phyloP scores from a whole-genome alignment of 1,140 invertebrate genomes.

The Tetraneura akinire region DNA sequence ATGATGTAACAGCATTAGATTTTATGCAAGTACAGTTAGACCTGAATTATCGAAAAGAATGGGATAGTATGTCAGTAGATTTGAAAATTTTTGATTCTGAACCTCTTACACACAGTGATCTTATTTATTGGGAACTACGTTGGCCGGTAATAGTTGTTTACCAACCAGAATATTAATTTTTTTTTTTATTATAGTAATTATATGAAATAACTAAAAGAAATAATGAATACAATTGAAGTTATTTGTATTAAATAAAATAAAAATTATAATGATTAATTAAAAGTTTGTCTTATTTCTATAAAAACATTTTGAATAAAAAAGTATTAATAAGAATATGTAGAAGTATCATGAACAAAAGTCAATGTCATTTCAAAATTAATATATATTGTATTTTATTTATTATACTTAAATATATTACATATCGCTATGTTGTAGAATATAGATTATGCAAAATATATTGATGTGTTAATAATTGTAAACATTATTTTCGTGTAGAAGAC shows the following conservation, averaged over 20 bases:
- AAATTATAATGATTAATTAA: neutral
- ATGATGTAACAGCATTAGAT: conserved; percentile 75
- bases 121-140: conserved; percentile 84
- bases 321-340: neutral
- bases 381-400: neutral
- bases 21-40: conserved; percentile 82
- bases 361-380: too few relatives aligned
- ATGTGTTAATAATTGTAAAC: too few relatives aligned
- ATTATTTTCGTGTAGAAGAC: too few relatives aligned
- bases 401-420: neutral
- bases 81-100: conserved; percentile 71
- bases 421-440: too few relatives aligned
- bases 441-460: too few relatives aligned
- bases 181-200: neutral
- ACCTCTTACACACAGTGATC: conserved; percentile 64
- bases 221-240: neutral
- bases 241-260: neutral
- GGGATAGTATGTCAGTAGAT: conserved; percentile 77
- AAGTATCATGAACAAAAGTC: too few relatives aligned
- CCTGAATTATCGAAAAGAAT: conserved; percentile 73
- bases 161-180: neutral
- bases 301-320: neutral
- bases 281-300: neutral
- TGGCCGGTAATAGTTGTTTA: conserved; percentile 71
- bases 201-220: neutral